Percentiles rank a stretch among this genome's conserved stretches.
phyloP scores from a whole-genome alignment of 2,797 vertebrate species.

The Kryptopterus vitreolus region DNA sequence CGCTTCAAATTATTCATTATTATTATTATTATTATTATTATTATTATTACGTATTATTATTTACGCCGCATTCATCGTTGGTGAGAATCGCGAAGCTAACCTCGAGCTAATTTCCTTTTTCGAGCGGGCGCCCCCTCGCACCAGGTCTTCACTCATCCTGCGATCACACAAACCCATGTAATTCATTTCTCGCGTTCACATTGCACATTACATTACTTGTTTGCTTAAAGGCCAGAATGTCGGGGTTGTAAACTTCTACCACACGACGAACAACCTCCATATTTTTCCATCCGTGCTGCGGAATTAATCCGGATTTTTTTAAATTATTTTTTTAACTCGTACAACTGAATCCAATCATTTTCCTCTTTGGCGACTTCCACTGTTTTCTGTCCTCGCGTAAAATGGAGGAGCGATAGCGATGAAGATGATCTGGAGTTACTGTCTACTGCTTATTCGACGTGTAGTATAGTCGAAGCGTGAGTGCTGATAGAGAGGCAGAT shows the following conservation, averaged over 20 bases:
- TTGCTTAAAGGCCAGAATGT: background rate
- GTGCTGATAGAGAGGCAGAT: slow-evolving; percentile 3
- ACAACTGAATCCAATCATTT: background rate
- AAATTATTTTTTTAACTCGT: too few species aligned
- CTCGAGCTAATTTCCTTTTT: slow-evolving; percentile 58
- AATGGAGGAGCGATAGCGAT: slow-evolving; percentile 53
- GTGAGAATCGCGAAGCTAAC: slow-evolving; percentile 29
- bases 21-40: too few species aligned
- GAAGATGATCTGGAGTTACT: slow-evolving; percentile 14
- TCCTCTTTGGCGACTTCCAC: background rate
- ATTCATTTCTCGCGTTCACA: background rate
- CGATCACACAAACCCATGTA: slow-evolving; percentile 4
- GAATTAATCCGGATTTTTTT: too few species aligned
- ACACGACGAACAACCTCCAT: background rate
- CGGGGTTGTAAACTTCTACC: background rate
- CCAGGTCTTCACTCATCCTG: slow-evolving; percentile 22
- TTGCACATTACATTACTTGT: background rate
- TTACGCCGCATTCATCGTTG: background rate
- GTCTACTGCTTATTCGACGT: background rate
- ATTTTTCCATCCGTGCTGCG: background rate
- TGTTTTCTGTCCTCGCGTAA: slow-evolving; percentile 24
- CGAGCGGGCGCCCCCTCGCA: slow-evolving; percentile 61
- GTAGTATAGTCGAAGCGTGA: background rate
- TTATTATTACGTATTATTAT: too few species aligned
- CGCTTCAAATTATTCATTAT: background rate